phyloP scores from a whole-genome alignment of 2,888 invertebrate genomes.

The Rhagophthalmus giganteus region DNA sequence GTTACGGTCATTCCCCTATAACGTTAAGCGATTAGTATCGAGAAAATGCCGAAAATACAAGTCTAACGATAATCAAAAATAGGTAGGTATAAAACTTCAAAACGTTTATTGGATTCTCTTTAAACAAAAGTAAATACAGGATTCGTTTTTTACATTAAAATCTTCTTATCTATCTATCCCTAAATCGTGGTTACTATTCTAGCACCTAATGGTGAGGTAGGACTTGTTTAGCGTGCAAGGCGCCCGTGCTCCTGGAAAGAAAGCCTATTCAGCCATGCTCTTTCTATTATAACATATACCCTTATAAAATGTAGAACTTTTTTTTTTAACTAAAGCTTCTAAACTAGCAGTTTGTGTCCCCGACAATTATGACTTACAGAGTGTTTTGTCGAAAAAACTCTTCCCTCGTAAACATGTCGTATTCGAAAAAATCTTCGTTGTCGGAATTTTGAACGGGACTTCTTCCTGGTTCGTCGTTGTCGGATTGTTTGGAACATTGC shows the following conservation, averaged over 20 bases:
- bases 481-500: too few species aligned
- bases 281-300: constrained; percentile 1
- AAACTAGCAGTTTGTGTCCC: not conserved
- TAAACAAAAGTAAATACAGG: too few species aligned
- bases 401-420: constrained; percentile 4
- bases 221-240: constrained; percentile 34
- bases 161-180: not conserved
- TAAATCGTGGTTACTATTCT: constrained; percentile 27
- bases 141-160: not conserved
- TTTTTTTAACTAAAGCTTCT: constrained; percentile 2
- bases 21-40: too few species aligned
- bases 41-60: too few species aligned
- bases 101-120: too few species aligned
- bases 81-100: too few species aligned
- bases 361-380: constrained; percentile 42
- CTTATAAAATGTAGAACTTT: not conserved
- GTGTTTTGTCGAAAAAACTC: constrained; percentile 37
- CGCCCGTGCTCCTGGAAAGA: constrained; percentile 35
- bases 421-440: constrained; percentile 6
- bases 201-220: constrained; percentile 26
- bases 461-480: too few species aligned
- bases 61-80: too few species aligned
- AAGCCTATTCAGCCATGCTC: constrained; percentile 25
- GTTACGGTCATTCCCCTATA: constrained; percentile 97
- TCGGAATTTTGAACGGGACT: not conserved